Evolutionary conservation across 2,113 vertebrate genomes (phyloP), one percentile per base, ranked within the genome.

Genomic region (Cyprinodon brontotheroides): DNA sequence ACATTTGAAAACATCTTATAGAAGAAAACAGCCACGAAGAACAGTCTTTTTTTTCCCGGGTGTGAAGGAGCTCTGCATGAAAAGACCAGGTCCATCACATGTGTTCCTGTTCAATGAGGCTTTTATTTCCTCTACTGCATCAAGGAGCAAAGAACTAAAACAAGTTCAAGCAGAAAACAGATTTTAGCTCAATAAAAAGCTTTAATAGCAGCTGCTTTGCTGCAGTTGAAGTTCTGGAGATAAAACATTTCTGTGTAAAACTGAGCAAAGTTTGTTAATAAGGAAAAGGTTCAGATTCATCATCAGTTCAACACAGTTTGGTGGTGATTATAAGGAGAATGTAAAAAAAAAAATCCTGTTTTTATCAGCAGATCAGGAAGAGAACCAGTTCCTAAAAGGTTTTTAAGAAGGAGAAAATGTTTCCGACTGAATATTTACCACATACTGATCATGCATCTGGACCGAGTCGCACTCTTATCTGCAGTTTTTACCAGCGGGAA

Each of bases 21-120:
- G 41, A 75, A 77, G 70, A 68, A 81, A 71, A 80, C 74, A 74
- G 57, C 65, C 85, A 86, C 80, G 70, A 89, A 86, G 86, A 89
- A 87, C 84, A 91, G 81, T 87, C 82, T 82, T 86, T 78, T 78
- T 90, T 84, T 72, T 76, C 3, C 48, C 15, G 17, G 38, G 41
- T 1, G 65, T 59, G 65, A 80, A 71, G 70, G 59, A 79, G 83
- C 72, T 80, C 8, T 71, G 84, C 73, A 86, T 68, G 8, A 72
- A 41, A 38, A 66, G 61, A 73, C 48, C 10, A 57, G 67, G 72
- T 82, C 63, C 61, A 59, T 50, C 59, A 68, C 10, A 11, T 47
- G 66, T 85, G 82, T 82, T 82, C 64, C 39, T 83, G 67, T 81
- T 43, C 67, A 59, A 60, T 20, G 59, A 68, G 61, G 68, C 1